Evolutionary conservation across 2,888 invertebrate species (phyloP).

Genomic region (Desoria tigrina): DNA sequence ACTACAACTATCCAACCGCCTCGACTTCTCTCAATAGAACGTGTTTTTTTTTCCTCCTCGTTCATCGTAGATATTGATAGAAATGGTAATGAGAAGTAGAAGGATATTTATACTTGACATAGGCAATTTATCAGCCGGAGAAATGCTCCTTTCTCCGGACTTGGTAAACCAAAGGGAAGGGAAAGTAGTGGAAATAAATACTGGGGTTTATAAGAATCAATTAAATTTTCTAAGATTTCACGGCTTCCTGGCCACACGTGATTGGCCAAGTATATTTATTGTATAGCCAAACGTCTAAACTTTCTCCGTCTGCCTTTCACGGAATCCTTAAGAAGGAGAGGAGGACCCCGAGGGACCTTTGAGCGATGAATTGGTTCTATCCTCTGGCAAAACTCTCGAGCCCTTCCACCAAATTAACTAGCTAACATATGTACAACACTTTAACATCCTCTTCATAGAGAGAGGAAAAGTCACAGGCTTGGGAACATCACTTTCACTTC

Average conservation of each 20-base stretch:
- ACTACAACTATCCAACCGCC: no score
- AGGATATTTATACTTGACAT: conserved; percentile 20
- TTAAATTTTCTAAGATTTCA: conserved; percentile 14
- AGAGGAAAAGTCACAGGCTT: not conserved
- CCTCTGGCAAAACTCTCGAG: not conserved
- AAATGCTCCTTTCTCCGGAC: no score
- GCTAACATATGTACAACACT: not conserved
- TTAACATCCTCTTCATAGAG: not conserved
- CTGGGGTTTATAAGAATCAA: conserved; percentile 14
- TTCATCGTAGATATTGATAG: conserved; percentile 6
- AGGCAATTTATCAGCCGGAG: conserved; percentile 9
- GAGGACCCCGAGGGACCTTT: no score
- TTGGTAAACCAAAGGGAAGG: not conserved
- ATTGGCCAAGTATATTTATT: no score
- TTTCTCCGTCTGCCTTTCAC: no score
- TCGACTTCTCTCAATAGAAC: no score
- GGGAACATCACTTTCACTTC: no score
- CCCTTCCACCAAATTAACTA: conserved; percentile 11
- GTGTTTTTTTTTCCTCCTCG: not conserved
- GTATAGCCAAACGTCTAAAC: no score
- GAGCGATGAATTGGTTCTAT: not conserved
- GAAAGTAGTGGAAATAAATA: not conserved
- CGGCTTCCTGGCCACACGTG: not conserved
- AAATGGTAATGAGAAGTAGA: conserved; percentile 18
- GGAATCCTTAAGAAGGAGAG: no score